Evolutionary conservation across 2,888 invertebrate species (phyloP).

Genomic region (Julus scanicus): DNA sequence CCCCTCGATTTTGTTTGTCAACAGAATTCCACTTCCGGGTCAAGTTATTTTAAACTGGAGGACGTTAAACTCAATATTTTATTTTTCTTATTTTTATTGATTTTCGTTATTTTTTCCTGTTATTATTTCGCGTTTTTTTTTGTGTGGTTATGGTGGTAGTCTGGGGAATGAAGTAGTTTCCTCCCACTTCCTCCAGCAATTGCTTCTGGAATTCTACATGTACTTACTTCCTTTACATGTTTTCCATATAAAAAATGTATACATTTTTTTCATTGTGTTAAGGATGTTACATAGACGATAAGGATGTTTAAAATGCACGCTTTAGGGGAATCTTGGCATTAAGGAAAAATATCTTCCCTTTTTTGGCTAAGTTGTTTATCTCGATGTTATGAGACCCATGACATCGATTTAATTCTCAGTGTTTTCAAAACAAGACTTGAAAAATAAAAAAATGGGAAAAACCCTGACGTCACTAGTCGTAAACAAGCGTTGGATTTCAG

Average conservation of each 20-base stretch:
- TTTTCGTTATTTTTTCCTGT: background rate
- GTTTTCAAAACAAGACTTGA: background rate
- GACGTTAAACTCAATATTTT: background rate
- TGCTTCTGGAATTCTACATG: background rate
- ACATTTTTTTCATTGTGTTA: too few species aligned
- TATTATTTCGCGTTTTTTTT: background rate
- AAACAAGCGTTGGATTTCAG: background rate
- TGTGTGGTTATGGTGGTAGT: background rate
- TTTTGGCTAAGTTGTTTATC: background rate
- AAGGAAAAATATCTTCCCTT: background rate
- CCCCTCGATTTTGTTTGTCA: conserved; percentile 18
- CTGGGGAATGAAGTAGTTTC: background rate
- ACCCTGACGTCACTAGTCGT: background rate
- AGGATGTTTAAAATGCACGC: background rate
- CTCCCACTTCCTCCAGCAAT: background rate
- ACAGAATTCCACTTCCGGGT: conserved; percentile 23
- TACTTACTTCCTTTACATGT: too few species aligned
- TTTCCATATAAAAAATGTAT: background rate
- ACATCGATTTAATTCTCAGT: background rate
- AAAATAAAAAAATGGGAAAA: background rate
- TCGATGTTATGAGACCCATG: background rate
- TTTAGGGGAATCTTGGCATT: background rate
- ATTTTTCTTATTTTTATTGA: background rate
- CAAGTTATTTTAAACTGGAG: conserved; percentile 12
- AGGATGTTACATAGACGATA: background rate